Conservation (phyloP, 2,888 invertebrate species). For the Callyntrura sp. region DNA sequence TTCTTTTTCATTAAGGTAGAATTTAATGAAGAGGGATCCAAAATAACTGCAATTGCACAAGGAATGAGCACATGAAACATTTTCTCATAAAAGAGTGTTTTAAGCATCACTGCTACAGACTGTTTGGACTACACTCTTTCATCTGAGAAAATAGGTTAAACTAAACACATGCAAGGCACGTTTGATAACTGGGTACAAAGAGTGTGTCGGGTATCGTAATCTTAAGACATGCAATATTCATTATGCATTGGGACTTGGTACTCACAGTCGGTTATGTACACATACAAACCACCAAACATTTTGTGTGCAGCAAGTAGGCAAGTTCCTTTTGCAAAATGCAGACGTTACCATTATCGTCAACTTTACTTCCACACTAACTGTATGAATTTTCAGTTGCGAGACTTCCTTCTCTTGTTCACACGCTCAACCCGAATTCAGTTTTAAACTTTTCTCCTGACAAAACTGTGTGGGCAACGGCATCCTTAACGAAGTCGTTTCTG, state of each 20-base stretch:
- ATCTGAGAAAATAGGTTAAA: slow-evolving; percentile 30
- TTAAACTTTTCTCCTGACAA: neutral
- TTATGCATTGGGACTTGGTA: neutral
- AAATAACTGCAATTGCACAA: slow-evolving; percentile 9
- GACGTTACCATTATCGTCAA: neutral
- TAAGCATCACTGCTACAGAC: neutral
- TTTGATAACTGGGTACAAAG: neutral
- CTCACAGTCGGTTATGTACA: neutral
- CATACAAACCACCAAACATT: neutral
- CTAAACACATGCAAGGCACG: slow-evolving; percentile 23
- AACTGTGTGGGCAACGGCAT: neutral
- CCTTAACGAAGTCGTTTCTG: slow-evolving; percentile 47
- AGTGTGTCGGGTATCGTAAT: neutral
- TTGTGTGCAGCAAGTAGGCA: neutral
- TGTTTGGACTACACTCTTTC: neutral
- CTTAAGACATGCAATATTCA: neutral
- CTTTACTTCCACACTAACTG: neutral
- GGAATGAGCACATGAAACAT: neutral
- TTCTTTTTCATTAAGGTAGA: neutral
- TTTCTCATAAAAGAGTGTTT: neutral
- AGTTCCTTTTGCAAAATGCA: slow-evolving; percentile 45
- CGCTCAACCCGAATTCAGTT: neutral
- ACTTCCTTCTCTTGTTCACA: neutral
- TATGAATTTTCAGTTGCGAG: neutral
- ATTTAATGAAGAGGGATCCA: neutral